phyloP scores from a whole-genome alignment of 2,888 invertebrate species.

The Molorchus minor region DNA sequence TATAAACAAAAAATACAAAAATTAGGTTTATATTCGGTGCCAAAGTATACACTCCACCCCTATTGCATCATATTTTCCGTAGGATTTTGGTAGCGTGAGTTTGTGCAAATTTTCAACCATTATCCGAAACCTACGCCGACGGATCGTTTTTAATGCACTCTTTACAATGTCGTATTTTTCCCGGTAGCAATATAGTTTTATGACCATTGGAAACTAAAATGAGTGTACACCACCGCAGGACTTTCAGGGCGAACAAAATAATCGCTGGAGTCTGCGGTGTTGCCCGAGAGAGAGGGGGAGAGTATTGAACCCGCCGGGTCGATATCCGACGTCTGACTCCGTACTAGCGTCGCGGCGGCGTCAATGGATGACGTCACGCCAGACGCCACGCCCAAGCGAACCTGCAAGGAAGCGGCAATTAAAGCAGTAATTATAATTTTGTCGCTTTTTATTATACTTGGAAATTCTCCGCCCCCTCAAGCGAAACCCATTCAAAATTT shows the following conservation, averaged over 20 bases:
- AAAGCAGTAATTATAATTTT: conserved; percentile 23
- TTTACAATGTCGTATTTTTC: neutral
- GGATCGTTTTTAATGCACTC: neutral
- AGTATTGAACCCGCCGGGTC: conserved; percentile 55
- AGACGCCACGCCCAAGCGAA: conserved; percentile 57
- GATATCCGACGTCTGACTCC: conserved; percentile 57
- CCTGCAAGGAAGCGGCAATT: conserved; percentile 29
- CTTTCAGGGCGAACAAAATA: conserved; percentile 14
- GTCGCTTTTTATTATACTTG: conserved; percentile 20
- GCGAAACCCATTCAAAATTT: conserved; percentile 14
- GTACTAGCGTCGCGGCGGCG: conserved; percentile 50
- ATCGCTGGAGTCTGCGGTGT: conserved; percentile 11
- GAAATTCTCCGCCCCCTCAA: conserved; percentile 6
- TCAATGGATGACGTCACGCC: conserved; percentile 68
- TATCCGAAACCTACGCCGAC: too few species aligned
- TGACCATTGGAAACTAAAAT: conserved; percentile 1
- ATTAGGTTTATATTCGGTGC: too few species aligned
- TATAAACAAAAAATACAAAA: too few species aligned
- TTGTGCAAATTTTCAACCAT: too few species aligned
- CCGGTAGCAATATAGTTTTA: neutral
- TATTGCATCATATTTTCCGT: too few species aligned
- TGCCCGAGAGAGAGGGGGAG: conserved; percentile 31
- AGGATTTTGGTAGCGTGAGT: too few species aligned
- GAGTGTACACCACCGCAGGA: conserved; percentile 8
- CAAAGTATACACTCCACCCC: too few species aligned